Evolutionary conservation across 2,888 invertebrate species (phyloP).

Genomic region (Philhelius pedissequus): DNA sequence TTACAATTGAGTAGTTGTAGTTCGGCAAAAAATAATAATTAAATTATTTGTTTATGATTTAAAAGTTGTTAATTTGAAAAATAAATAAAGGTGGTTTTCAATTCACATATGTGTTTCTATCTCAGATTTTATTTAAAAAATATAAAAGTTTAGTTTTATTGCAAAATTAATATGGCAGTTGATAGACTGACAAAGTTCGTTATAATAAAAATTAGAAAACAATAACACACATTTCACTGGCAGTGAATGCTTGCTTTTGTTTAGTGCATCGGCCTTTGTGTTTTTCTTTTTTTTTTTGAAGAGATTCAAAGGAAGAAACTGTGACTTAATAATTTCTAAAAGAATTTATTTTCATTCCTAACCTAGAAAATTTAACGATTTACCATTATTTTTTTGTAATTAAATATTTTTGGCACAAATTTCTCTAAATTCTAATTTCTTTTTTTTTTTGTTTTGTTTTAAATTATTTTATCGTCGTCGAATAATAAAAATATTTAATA

Average conservation of each 20-base stretch:
- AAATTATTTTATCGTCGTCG: conserved; percentile 38
- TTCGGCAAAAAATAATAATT: neutral
- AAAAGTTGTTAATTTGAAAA: neutral
- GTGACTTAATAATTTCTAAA: neutral
- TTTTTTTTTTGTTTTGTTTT: neutral
- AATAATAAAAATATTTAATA: conserved; percentile 38
- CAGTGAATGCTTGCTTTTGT: conserved; percentile 35
- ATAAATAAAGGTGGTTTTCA: neutral
- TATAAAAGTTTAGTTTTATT: neutral
- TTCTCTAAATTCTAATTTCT: conserved; percentile 62
- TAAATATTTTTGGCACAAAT: conserved; percentile 69
- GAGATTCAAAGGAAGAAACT: conserved; percentile 32
- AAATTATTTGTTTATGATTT: no score
- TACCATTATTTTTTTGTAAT: conserved; percentile 37
- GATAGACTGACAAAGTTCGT: conserved; percentile 10
- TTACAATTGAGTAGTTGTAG: conserved; percentile 23
- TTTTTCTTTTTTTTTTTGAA: neutral
- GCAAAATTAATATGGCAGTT: conserved; percentile 36
- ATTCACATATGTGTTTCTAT: neutral
- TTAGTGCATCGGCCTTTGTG: conserved; percentile 23
- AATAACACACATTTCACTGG: conserved; percentile 8
- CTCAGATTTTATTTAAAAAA: neutral
- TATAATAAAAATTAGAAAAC: neutral
- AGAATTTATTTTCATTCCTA: conserved; percentile 38
- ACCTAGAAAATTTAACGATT: conserved; percentile 56